phyloP scores from a whole-genome alignment of 2,113 vertebrate species.

The Anas platyrhynchos region DNA sequence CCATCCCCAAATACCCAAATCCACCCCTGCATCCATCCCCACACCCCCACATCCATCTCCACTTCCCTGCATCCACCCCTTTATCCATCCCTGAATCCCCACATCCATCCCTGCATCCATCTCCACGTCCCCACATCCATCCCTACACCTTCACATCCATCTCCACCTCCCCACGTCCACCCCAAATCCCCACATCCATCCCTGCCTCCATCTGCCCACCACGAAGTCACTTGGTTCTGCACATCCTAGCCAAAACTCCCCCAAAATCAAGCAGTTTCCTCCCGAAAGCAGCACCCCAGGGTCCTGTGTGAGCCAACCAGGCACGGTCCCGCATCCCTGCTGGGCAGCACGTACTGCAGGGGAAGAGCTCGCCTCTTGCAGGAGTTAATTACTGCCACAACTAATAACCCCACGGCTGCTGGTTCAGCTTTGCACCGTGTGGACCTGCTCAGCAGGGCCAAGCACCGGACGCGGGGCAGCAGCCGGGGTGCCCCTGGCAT shows the following conservation, averaged over 20 bases:
- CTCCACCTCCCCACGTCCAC: neutral
- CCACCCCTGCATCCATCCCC: too few species aligned
- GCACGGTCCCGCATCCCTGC: neutral
- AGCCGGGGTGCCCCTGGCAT: neutral
- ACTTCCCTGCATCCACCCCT: too few species aligned
- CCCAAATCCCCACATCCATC: neutral
- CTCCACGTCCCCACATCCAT: neutral
- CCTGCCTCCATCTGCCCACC: neutral
- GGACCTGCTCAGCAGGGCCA: neutral
- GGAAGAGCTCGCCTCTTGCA: neutral
- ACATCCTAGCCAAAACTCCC: neutral
- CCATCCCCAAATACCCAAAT: too few species aligned
- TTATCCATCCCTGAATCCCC: neutral
- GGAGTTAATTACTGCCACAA: neutral
- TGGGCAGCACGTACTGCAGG: neutral
- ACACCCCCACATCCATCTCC: too few species aligned
- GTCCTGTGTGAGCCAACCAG: neutral
- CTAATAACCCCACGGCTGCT: neutral
- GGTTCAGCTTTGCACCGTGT: neutral
- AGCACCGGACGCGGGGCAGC: accelerated
- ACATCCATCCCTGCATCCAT: too few species aligned
- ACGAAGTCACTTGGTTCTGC: neutral
- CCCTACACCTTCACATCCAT: too few species aligned
- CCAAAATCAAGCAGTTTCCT: neutral
- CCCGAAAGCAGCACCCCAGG: neutral